These are phyloP conservation scores for Rutilus rutilus DNA, from an alignment of 2,113 vertebrate genomes.

Conservation along the genomic window DNA sequence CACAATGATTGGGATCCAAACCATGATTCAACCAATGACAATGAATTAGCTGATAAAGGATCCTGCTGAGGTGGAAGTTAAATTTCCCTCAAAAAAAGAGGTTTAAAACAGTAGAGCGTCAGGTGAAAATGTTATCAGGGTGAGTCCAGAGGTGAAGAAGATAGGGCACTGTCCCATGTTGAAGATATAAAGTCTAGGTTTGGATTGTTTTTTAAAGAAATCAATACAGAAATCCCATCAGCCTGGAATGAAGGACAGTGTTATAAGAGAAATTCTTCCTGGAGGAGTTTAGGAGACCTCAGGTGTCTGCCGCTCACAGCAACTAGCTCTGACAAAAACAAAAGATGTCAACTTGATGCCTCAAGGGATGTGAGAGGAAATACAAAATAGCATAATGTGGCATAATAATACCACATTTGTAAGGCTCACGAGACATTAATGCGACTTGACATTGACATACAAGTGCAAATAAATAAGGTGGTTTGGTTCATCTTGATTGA, in stretches of 20 bases:
- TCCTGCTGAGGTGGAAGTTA: not conserved
- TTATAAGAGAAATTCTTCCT: slow-evolving; percentile 28
- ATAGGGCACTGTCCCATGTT: slow-evolving; percentile 28
- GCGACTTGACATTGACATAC: not conserved
- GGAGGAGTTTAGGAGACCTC: slow-evolving; percentile 17
- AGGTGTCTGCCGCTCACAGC: not conserved
- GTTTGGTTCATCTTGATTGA: too few relatives aligned
- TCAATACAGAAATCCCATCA: slow-evolving; percentile 30
- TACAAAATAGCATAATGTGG: not conserved
- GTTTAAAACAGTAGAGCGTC: not conserved
- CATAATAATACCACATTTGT: not conserved
- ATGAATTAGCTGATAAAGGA: not conserved
- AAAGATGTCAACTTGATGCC: not conserved
- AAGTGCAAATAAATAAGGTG: not conserved
- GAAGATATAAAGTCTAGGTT: slow-evolving; percentile 35
- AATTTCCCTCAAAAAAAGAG: not conserved
- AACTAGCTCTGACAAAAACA: not conserved
- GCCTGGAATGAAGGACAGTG: not conserved
- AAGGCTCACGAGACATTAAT: not conserved
- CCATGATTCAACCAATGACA: not conserved
- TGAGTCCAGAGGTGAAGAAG: slow-evolving; percentile 19
- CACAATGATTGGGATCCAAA: not conserved
- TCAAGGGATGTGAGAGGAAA: not conserved
- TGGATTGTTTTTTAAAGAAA: slow-evolving; percentile 31
- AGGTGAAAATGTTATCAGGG: slow-evolving; percentile 26